Evolutionary conservation across 2,888 invertebrate genomes (phyloP).

Genomic region (Cancer borealis): DNA sequence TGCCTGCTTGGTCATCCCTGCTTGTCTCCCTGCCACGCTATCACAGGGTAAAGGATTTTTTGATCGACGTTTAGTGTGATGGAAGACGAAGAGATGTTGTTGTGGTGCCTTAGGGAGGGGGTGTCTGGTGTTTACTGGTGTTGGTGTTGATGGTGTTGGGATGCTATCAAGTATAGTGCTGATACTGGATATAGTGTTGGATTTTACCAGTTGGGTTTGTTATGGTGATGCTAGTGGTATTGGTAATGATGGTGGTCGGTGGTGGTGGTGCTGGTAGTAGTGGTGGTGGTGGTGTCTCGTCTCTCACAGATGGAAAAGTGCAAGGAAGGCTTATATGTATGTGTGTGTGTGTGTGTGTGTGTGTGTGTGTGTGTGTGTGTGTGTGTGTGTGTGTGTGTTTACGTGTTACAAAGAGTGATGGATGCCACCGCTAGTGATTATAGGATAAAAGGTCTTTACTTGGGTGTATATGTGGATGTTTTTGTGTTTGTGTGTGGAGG

Average conservation of each 20-base stretch:
- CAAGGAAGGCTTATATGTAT: neutral
- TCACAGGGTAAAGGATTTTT: slow-evolving; percentile 32
- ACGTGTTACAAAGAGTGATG: neutral
- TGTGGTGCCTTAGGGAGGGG: too few relatives aligned
- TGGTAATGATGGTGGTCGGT: neutral
- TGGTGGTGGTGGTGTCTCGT: neutral
- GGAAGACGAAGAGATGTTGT: slow-evolving; percentile 8
- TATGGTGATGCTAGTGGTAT: neutral
- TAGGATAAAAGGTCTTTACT: neutral
- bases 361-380: too few relatives aligned
- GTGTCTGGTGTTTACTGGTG: neutral
- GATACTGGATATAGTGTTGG: neutral
- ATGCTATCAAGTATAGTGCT: neutral
- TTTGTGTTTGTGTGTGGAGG: neutral
- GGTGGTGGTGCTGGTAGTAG: neutral
- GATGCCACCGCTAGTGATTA: neutral
- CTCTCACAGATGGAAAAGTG: neutral
- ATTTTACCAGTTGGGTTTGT: too few relatives aligned
- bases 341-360: too few relatives aligned
- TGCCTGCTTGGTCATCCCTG: neutral
- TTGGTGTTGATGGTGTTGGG: neutral
- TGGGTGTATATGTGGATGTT: neutral
- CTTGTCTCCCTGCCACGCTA: slow-evolving; percentile 21
- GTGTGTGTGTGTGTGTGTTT: neutral
- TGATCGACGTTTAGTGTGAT: slow-evolving; percentile 46